Percentiles rank a stretch among this genome's conserved stretches.
Conservation (phyloP, 2,888 invertebrate genomes). For the Drosophila sordidula region DNA sequence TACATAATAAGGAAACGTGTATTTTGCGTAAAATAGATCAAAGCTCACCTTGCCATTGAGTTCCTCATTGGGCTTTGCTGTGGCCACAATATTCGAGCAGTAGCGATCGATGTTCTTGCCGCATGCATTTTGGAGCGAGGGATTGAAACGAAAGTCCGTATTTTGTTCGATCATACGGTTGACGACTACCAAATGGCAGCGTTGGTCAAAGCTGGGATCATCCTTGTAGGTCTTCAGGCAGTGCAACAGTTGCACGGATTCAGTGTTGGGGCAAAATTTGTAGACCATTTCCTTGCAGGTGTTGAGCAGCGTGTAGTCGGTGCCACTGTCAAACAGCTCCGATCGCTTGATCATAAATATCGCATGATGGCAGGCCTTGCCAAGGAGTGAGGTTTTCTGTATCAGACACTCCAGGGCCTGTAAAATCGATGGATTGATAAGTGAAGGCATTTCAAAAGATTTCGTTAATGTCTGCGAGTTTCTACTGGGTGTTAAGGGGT, state of each 20-base stretch:
- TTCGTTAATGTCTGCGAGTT: background rate
- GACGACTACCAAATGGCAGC: slow-evolving; percentile 93
- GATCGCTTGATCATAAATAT: slow-evolving; percentile 94
- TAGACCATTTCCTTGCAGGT: slow-evolving; percentile 95
- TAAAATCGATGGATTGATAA: slow-evolving; percentile 56
- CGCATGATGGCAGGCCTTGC: slow-evolving; percentile 90
- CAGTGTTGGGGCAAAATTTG: slow-evolving; percentile 91
- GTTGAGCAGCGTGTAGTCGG: slow-evolving; percentile 93
- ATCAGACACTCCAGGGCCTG: slow-evolving; percentile 93
- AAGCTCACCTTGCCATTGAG: slow-evolving; percentile 90
- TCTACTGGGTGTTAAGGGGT: slow-evolving; percentile 26
- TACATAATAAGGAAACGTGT: background rate
- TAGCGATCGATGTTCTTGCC: slow-evolving; percentile 92
- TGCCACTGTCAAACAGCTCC: slow-evolving; percentile 93
- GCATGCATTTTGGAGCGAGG: slow-evolving; percentile 92
- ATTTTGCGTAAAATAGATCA: background rate
- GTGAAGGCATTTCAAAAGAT: background rate
- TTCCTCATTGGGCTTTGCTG: slow-evolving; percentile 88
- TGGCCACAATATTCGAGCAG: slow-evolving; percentile 87
- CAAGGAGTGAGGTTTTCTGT: slow-evolving; percentile 88
- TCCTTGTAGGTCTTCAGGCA: slow-evolving; percentile 93
- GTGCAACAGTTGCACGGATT: slow-evolving; percentile 89
- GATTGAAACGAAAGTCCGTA: slow-evolving; percentile 95
- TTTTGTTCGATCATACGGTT: slow-evolving; percentile 96
- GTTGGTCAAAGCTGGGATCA: slow-evolving; percentile 91